Conservation (phyloP, 2,888 invertebrate genomes). For the Macropis europaea region DNA sequence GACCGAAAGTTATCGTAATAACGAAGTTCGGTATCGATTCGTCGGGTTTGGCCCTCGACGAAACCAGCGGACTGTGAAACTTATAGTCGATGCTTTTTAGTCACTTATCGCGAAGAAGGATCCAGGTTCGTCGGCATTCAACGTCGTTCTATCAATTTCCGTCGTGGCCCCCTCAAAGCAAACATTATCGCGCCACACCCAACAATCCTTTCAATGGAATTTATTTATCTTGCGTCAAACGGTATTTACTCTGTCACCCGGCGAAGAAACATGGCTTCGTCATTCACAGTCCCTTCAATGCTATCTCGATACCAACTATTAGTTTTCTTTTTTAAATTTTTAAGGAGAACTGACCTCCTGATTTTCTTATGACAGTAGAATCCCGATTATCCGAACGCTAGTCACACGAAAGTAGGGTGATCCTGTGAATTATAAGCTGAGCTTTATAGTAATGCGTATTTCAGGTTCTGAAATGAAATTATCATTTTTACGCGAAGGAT, state of each 20-base stretch:
- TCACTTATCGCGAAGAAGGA: conserved; percentile 1
- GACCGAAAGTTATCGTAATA: background rate
- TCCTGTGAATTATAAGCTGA: no score
- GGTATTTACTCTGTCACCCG: conserved; percentile 3
- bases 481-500: no score
- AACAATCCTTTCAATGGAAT: background rate
- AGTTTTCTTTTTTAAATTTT: background rate
- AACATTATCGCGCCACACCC: conserved; percentile 2
- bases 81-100: conserved; percentile 2
- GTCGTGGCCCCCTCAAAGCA: background rate
- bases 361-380: no score
- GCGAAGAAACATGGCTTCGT: background rate
- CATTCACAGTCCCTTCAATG: background rate
- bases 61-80: background rate
- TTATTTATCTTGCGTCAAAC: conserved; percentile 15
- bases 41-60: background rate
- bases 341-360: no score
- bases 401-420: no score
- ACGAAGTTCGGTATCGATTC: background rate
- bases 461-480: no score
- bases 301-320: background rate
- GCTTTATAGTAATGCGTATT: no score
- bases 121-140: background rate
- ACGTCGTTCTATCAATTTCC: conserved; percentile 9
- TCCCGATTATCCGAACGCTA: no score